Base-by-base conservation (phyloP, 2,888 invertebrate species). In the Caenorhabditis japonica region DNA sequence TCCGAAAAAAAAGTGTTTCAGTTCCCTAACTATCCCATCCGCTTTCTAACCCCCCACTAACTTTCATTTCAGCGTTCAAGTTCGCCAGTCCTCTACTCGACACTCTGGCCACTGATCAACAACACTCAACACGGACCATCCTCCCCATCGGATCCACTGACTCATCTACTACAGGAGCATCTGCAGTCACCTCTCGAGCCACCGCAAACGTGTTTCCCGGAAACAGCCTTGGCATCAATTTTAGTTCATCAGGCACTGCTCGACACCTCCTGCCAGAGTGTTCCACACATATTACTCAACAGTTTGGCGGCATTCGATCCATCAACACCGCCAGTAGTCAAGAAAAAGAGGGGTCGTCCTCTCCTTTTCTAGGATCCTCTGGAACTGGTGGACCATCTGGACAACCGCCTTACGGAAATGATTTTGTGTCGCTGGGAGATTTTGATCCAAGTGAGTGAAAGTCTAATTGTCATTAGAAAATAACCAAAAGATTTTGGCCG, bases 21-120 rank as follows among this genome's bases (percentile, higher is more conserved):
- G 5, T 30, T 30, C 30, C 30, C 5, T 30, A 30, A 30, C 30
- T 44, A 43, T 27, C 58, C 51, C 41, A 66, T 89, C 84, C 86
- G 90, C 66, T 88, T 89, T 81, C 78, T 84, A 49, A 73, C 86
- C 13, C 41, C 19, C 15, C 3, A 15, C 15, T 15, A 4, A 15
- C 7, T 17, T 15, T 41, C 19, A 38, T 38, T 75, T 19, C 73
- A 76, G 69, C 76, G 58, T 15, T 62, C 73, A 44, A 68, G 59
- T 38, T 66, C 64, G 10, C 66, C 75, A 21, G 58, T 68, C 27
- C 60, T 71, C 36, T 79, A 25, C 56, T 71, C 61, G 62, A 68
- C 33, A 51, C 64, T 60, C 13, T 70, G 66, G 75, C 73, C 70
- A n/a, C 52, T 55, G 49, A 58, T 73, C 34, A 47, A 41, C 60